phyloP scores from a whole-genome alignment of 2,797 vertebrate species.

The Dryobates pubescens region DNA sequence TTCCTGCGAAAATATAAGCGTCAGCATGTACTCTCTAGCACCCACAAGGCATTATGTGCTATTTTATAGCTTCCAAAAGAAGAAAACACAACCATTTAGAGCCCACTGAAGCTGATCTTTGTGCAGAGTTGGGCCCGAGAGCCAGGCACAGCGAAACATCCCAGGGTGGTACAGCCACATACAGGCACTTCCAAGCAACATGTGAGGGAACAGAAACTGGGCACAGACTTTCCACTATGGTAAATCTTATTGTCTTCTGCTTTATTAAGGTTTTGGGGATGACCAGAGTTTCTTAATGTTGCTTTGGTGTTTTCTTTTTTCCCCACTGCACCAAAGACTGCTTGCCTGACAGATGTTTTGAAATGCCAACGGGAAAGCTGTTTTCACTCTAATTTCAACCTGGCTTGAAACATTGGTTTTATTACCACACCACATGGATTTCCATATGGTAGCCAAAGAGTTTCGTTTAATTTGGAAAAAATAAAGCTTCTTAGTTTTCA shows the following conservation, averaged over 20 bases:
- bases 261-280: neutral
- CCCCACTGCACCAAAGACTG: neutral
- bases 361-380: neutral
- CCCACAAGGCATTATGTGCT: neutral
- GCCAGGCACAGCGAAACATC: neutral
- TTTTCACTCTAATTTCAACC: neutral
- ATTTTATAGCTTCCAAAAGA: neutral
- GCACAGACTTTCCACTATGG: neutral
- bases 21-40: neutral
- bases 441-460: neutral
- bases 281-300: neutral
- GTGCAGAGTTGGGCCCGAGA: neutral
- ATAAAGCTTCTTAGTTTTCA: neutral
- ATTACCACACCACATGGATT: neutral
- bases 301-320: neutral
- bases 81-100: neutral
- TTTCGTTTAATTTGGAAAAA: neutral
- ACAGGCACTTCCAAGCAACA: neutral
- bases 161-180: neutral
- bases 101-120: neutral
- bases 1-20: neutral
- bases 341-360: neutral
- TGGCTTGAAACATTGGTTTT: neutral
- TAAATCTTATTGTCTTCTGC: neutral
- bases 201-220: rapidly evolving